Conservation (phyloP, 2,888 invertebrate species). For the Drosophila kuntzei region DNA sequence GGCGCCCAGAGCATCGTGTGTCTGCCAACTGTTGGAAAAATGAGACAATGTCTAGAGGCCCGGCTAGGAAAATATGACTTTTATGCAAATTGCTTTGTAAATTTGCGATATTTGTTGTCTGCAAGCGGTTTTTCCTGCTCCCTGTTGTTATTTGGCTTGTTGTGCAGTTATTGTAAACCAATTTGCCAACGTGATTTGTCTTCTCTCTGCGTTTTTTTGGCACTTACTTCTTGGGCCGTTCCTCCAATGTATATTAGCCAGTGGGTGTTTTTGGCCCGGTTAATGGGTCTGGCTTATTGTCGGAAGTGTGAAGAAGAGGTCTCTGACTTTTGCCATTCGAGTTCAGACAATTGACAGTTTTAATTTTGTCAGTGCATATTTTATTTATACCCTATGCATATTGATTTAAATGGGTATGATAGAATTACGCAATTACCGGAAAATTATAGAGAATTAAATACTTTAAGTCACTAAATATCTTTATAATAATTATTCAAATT, state of each 20-base stretch:
- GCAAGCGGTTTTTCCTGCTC: constrained; percentile 42
- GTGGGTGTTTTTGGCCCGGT: constrained; percentile 44
- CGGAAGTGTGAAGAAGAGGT: constrained; percentile 52
- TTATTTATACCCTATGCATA: not conserved
- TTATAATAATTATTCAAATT: not conserved
- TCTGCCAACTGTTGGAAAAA: constrained; percentile 48
- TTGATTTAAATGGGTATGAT: not conserved
- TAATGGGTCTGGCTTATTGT: constrained; percentile 31
- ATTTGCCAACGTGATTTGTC: constrained; percentile 76
- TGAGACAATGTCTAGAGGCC: constrained; percentile 55
- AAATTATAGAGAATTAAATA: not conserved
- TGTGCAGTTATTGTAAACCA: constrained; percentile 75
- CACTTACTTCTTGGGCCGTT: constrained; percentile 41
- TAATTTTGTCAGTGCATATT: constrained; percentile 1
- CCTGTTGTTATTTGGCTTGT: constrained; percentile 51
- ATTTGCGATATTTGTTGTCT: constrained; percentile 63
- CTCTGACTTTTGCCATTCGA: constrained; percentile 23
- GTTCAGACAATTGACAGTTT: constrained; percentile 14
- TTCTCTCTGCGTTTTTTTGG: constrained; percentile 34
- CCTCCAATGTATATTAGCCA: constrained; percentile 51
- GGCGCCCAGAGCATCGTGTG: constrained; percentile 45
- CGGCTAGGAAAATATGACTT: constrained; percentile 75
- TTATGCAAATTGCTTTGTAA: constrained; percentile 77
- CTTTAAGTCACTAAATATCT: not conserved
- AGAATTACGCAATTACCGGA: not conserved